Evolutionary conservation across 2,113 vertebrate genomes (phyloP).

Genomic region (Paramisgurnus dabryanus): DNA sequence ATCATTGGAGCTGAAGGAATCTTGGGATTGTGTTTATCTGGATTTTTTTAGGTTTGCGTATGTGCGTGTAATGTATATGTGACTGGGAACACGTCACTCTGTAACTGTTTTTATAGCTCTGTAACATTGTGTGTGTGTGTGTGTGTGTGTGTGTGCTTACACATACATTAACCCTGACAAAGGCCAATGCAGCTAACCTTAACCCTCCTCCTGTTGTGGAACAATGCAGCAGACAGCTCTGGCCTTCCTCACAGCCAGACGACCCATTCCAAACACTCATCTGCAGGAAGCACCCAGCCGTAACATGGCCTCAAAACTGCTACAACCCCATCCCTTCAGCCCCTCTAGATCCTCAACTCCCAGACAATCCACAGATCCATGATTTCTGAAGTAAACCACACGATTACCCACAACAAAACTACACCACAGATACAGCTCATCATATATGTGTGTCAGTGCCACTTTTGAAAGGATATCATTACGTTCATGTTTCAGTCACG

Average conservation of each 20-base stretch:
- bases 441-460: constrained; percentile 29
- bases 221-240: constrained; percentile 40
- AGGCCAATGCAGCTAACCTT: constrained; percentile 43
- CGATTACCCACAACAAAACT: constrained; percentile 30
- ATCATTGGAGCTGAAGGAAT: too few species aligned
- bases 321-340: constrained; percentile 28
- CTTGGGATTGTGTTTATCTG: not conserved
- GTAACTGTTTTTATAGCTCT: constrained; percentile 10
- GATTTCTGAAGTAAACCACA: not conserved
- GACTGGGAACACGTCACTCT: not conserved
- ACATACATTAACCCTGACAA: constrained; percentile 18
- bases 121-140: constrained; percentile 4
- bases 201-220: constrained; percentile 42
- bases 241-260: constrained; percentile 56
- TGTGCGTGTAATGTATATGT: not conserved
- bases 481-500: not conserved
- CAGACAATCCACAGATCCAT: constrained; percentile 39
- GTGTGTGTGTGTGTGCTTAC: not conserved
- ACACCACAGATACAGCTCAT: constrained; percentile 16
- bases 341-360: constrained; percentile 28
- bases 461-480: constrained; percentile 20
- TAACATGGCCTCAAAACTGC: constrained; percentile 26
- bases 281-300: constrained; percentile 48
- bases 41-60: not conserved
- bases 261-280: constrained; percentile 53